phyloP scores from a whole-genome alignment of 2,113 vertebrate species.

The Myotis brandtii region DNA sequence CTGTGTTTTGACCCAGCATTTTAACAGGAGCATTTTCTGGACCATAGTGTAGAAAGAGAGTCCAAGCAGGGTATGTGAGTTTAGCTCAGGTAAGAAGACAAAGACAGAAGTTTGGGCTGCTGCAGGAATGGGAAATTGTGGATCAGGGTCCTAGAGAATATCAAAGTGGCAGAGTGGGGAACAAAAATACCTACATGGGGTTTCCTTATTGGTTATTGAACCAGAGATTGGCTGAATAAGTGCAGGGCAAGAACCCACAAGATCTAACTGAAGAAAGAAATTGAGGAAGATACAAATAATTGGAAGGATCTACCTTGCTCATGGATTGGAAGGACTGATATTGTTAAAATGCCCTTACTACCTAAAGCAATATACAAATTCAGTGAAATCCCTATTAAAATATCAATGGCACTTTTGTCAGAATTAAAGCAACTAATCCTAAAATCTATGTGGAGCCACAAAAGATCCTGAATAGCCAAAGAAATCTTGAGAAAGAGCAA shows the following conservation, averaged over 20 bases:
- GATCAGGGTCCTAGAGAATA: not conserved
- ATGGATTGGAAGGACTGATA: not conserved
- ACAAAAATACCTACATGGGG: not conserved
- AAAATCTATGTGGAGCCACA: not conserved
- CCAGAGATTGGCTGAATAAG: not conserved
- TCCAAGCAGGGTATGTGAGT: not conserved
- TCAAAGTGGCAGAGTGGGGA: not conserved
- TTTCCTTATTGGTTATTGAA: not conserved
- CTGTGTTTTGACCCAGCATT: not conserved
- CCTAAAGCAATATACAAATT: not conserved
- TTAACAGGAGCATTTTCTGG: not conserved
- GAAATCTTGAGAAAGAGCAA: not conserved
- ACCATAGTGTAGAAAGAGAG: not conserved
- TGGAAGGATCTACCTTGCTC: not conserved
- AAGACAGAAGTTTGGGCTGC: not conserved
- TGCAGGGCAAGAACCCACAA: not conserved
- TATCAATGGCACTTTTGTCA: not conserved
- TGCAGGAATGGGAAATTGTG: not conserved
- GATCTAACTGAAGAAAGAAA: not conserved
- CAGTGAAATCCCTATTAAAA: not conserved
- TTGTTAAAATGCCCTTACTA: not conserved
- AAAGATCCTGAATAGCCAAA: not conserved
- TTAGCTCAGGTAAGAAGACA: not conserved
- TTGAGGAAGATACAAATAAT: not conserved
- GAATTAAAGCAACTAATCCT: not conserved